Base-by-base conservation (phyloP, 1,140 invertebrate genomes). In the Lasioglossum albipes region DNA sequence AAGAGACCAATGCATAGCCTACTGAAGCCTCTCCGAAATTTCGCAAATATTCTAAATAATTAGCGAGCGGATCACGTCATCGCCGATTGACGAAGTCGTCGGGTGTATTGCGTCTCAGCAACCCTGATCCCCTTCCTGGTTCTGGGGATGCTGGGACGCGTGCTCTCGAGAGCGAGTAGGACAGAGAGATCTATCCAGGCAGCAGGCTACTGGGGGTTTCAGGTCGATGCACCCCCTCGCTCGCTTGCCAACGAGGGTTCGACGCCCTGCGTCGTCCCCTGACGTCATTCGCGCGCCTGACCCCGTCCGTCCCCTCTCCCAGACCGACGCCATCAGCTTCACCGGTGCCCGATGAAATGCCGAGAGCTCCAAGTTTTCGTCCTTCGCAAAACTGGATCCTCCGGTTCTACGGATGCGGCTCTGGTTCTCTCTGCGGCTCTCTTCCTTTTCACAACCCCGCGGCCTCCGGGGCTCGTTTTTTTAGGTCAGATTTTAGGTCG, bases 181-280 rank as follows among this genome's bases (percentile, higher is more conserved):
- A 84, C 16, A 65, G 54, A 68, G 9, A 76, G 72, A 65, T 61
- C 36, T 36, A 69, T 61, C 82, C 62, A 72, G 75, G 65, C 78
- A 87, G 65, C 78, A 87, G 87, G 89, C 87, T 90, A 90, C 88
- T 89, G 86, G 71, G 88, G 89, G 78, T 91, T 92, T 90, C 88
- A 91, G 91, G 91, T 91, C 91, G 91, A 91, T 92, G 90, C 91
- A 91, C 92, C 85, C 84, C 82, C 82, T 87, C 84, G 77, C 83
- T 84, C 67, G 73, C 79, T 86, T 74, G 70, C 84, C 84, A 86
- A 85, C 85, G 79, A 69, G 84, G 82, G 92, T 93, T 92, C 91
- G 91, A 89, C 87, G 91, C 85, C 89, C 91, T 87, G 87, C 85
- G 83, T 86, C 87, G 81, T 84, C 61, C 88, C 68, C 90, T 93